These are phyloP conservation scores for Pogona vitticeps DNA, from an alignment of 2,113 vertebrate genomes.

Conservation along the genomic window DNA sequence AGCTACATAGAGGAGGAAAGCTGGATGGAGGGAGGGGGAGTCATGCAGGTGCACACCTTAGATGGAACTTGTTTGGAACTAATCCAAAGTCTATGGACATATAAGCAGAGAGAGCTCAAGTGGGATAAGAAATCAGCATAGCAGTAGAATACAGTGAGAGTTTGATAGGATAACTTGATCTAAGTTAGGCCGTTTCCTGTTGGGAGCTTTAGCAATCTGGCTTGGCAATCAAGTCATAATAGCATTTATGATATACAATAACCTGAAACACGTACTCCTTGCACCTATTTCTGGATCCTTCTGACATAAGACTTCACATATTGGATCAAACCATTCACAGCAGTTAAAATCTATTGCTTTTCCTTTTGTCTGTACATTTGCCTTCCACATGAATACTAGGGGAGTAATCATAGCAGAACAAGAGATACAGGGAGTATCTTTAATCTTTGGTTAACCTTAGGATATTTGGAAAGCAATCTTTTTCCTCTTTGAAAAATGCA, in stretches of 20 bases:
- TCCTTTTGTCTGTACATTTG: not conserved
- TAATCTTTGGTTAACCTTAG: constrained; percentile 14
- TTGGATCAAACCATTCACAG: constrained; percentile 4
- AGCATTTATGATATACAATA: not conserved
- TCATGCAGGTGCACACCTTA: too few species aligned
- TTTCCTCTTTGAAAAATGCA: not conserved
- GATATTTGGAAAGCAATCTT: not conserved
- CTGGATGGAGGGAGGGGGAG: too few species aligned
- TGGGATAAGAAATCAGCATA: not conserved
- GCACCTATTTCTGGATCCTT: not conserved
- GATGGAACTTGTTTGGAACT: not conserved
- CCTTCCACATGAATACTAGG: not conserved
- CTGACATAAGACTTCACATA: not conserved
- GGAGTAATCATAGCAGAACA: not conserved
- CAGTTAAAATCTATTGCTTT: not conserved
- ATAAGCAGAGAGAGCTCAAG: not conserved
- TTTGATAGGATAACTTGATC: not conserved
- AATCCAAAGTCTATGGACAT: not conserved
- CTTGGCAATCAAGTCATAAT: not conserved
- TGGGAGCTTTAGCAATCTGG: not conserved
- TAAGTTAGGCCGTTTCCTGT: not conserved
- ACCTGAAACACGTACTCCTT: not conserved
- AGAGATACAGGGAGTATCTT: constrained; percentile 11
- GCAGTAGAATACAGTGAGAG: not conserved
- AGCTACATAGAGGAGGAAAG: too few species aligned